Evolutionary conservation across 2,113 vertebrate species (phyloP).

Genomic region (Cyprinodon brontotheroides): DNA sequence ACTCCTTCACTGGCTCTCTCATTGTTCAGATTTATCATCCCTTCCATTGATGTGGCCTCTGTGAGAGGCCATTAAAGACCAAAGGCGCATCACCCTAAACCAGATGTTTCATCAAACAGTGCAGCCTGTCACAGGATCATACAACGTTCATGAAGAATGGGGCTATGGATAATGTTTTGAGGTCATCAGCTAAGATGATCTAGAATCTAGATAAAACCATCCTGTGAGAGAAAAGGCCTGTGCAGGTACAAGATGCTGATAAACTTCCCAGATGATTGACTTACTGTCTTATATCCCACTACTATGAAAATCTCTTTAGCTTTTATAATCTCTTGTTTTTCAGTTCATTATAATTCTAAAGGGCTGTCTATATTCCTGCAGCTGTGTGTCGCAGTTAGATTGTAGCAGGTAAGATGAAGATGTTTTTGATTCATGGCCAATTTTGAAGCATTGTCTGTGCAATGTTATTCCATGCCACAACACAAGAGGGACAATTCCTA

Average conservation of each 20-base stretch:
- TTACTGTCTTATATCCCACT: not conserved
- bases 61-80: slow-evolving; percentile 70
- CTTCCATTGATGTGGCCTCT: slow-evolving; percentile 70
- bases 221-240: slow-evolving; percentile 30
- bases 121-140: slow-evolving; percentile 41
- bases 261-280: not conserved
- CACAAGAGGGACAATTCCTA: no score
- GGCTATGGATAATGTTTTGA: slow-evolving; percentile 22
- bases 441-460: no score
- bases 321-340: not conserved
- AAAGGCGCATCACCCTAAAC: slow-evolving; percentile 74
- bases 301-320: not conserved
- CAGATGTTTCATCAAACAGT: slow-evolving; percentile 72
- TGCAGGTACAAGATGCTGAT: slow-evolving; percentile 19
- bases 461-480: no score
- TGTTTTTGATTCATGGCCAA: no score
- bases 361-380: no score
- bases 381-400: no score
- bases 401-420: no score
- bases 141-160: slow-evolving; percentile 55
- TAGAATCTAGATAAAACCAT: slow-evolving; percentile 47
- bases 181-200: slow-evolving; percentile 39
- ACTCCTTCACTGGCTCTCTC: slow-evolving; percentile 70
- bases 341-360: not conserved
- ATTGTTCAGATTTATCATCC: slow-evolving; percentile 75